A percentile compares a stretch with the other conserved stretches of the same genome.
phyloP scores from a whole-genome alignment of 2,113 vertebrate species.

The Ceratotherium simum region DNA sequence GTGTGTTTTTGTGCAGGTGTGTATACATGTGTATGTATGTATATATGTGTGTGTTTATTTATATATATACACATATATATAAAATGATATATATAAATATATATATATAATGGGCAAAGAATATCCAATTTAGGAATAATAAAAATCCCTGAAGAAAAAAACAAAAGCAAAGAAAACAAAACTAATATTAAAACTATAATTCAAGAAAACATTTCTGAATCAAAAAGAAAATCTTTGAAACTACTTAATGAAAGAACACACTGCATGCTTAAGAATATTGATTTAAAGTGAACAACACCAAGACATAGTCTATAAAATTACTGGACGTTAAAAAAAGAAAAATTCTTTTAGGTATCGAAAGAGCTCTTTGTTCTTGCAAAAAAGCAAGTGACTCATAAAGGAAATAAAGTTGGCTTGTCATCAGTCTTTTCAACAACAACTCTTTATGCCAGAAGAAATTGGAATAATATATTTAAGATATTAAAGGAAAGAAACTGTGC shows the following conservation, averaged over 20 bases:
- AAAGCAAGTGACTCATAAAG: not conserved
- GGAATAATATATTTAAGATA: not conserved
- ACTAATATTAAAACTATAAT: not conserved
- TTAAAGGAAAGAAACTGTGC: not conserved
- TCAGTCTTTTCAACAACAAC: not conserved
- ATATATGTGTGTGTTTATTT: not conserved
- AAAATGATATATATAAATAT: not conserved
- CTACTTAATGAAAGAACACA: not conserved
- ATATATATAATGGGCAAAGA: not conserved
- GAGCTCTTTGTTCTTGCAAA: not conserved
- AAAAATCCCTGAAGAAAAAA: not conserved
- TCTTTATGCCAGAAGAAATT: not conserved
- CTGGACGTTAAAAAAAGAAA: not conserved
- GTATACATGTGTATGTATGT: not conserved
- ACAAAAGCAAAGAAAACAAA: not conserved
- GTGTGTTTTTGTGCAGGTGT: not conserved
- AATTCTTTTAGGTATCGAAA: not conserved
- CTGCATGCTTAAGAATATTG: not conserved
- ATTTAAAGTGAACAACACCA: not conserved
- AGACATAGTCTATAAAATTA: not conserved
- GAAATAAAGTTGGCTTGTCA: conserved; percentile 30
- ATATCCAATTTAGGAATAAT: not conserved
- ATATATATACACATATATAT: no score
- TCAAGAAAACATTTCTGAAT: not conserved
- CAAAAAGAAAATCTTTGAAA: not conserved